These are phyloP conservation scores for Poecilia velifera DNA, from an alignment of 2,797 vertebrate species.

Conservation along the genomic window DNA sequence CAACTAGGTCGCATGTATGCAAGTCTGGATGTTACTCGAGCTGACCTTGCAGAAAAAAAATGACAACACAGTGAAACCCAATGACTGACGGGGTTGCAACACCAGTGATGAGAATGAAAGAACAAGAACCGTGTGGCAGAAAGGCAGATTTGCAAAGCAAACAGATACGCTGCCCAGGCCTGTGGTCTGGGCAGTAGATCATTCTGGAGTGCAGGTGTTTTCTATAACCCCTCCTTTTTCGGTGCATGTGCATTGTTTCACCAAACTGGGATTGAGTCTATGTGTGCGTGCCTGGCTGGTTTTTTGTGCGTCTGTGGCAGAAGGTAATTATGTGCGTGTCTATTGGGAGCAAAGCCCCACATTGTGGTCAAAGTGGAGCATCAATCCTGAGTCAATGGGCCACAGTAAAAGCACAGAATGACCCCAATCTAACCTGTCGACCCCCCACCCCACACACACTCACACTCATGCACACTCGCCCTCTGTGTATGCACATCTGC, in stretches of 20 bases:
- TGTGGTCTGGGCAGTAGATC: conserved; percentile 60
- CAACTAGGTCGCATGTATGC: conserved; percentile 48
- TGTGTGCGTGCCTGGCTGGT: conserved; percentile 28
- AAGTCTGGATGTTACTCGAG: conserved; percentile 57
- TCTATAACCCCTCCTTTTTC: conserved; percentile 49
- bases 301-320: conserved; percentile 12
- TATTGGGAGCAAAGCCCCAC: conserved; percentile 65
- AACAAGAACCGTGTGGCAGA: conserved; percentile 28
- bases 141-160: conserved; percentile 48
- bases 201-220: conserved; percentile 57
- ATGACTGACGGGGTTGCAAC: conserved; percentile 28
- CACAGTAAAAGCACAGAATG: conserved; percentile 61
- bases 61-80: conserved; percentile 52
- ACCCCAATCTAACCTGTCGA: conserved; percentile 60
- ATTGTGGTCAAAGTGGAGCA: conserved; percentile 72
- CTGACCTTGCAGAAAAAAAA: conserved; percentile 67
- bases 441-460: background rate
- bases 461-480: background rate
- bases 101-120: conserved; percentile 33
- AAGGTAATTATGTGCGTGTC: conserved; percentile 40
- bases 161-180: conserved; percentile 39
- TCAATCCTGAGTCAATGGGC: conserved; percentile 74
- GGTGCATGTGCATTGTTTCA: conserved; percentile 67
- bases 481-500: conserved; percentile 10
- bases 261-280: conserved; percentile 18